Conservation (phyloP, 2,113 vertebrate species). For the Muscicapa adusta region DNA sequence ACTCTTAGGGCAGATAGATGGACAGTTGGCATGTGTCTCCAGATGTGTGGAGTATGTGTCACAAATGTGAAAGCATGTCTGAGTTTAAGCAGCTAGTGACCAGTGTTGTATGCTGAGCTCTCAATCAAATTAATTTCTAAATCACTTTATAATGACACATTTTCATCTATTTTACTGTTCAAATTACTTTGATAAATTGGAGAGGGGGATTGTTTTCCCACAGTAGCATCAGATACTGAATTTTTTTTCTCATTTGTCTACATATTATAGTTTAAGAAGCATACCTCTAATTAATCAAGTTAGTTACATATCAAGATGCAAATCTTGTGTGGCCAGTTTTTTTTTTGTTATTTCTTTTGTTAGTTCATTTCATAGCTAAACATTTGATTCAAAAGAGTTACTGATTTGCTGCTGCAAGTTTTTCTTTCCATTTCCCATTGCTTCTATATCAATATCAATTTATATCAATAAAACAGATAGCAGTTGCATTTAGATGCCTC, state of each 20-base stretch:
- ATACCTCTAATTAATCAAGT: slow-evolving; percentile 34
- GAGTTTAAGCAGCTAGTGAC: slow-evolving; percentile 1
- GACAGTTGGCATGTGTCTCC: background rate
- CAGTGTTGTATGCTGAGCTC: slow-evolving; percentile 1
- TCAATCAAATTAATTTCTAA: slow-evolving; percentile 23
- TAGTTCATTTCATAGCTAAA: background rate
- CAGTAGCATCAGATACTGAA: background rate
- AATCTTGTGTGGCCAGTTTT: background rate
- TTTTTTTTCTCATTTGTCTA: background rate
- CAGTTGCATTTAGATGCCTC: background rate
- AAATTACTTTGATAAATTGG: slow-evolving; percentile 36
- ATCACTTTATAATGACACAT: slow-evolving; percentile 13
- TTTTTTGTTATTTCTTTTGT: background rate
- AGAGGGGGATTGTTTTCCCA: background rate
- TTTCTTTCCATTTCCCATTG: background rate
- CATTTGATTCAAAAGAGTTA: background rate
- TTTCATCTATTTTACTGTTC: slow-evolving; percentile 51
- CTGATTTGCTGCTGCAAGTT: background rate
- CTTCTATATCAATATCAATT: no score
- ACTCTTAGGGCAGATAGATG: background rate
- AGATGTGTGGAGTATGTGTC: background rate
- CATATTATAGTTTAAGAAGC: slow-evolving; percentile 9
- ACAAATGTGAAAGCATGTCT: slow-evolving; percentile 1
- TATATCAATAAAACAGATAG: slow-evolving; percentile 15
- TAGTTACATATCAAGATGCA: slow-evolving; percentile 29